Evolutionary conservation across 2,797 vertebrate genomes (phyloP).

Genomic region (Novumbra hubbsi): DNA sequence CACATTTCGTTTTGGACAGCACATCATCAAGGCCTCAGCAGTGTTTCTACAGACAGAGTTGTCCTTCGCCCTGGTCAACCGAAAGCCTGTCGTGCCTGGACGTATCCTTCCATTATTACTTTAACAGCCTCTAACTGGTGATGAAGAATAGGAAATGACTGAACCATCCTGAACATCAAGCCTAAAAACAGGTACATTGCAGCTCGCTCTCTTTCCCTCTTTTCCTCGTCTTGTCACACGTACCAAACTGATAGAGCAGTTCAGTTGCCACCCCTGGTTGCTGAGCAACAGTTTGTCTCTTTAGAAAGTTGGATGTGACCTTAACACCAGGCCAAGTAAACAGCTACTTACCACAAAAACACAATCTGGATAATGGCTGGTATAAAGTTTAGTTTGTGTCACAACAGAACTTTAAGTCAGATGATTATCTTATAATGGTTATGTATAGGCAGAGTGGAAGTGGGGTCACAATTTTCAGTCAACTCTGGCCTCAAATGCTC

Average conservation of each 20-base stretch:
- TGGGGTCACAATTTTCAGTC: slow-evolving; percentile 26
- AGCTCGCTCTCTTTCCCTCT: not conserved
- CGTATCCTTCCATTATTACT: slow-evolving; percentile 80
- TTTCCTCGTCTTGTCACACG: not conserved
- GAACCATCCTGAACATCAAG: fast-evolving
- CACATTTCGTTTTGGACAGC: slow-evolving; percentile 80
- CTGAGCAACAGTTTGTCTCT: slow-evolving; percentile 80
- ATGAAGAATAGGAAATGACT: not conserved
- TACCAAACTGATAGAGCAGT: slow-evolving; percentile 50
- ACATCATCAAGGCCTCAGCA: slow-evolving; percentile 79
- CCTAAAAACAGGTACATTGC: slow-evolving; percentile 67
- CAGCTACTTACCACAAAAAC: slow-evolving; percentile 48
- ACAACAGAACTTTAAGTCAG: slow-evolving; percentile 15
- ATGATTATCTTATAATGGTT: slow-evolving; percentile 22
- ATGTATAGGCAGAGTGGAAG: not conserved
- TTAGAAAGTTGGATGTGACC: slow-evolving; percentile 63
- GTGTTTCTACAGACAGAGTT: slow-evolving; percentile 85
- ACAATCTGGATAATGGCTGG: slow-evolving; percentile 3
- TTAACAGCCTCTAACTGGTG: slow-evolving; percentile 13
- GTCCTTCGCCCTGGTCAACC: slow-evolving; percentile 86
- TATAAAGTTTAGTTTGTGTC: slow-evolving; percentile 20
- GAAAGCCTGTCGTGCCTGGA: slow-evolving; percentile 84
- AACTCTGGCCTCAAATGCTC: slow-evolving; percentile 8
- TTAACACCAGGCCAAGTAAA: slow-evolving; percentile 46
- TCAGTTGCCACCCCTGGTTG: slow-evolving; percentile 70